Evolutionary conservation across 2,888 invertebrate species (phyloP), one percentile per base, ranked within the genome.

Genomic region (Latrodectus elegans): DNA sequence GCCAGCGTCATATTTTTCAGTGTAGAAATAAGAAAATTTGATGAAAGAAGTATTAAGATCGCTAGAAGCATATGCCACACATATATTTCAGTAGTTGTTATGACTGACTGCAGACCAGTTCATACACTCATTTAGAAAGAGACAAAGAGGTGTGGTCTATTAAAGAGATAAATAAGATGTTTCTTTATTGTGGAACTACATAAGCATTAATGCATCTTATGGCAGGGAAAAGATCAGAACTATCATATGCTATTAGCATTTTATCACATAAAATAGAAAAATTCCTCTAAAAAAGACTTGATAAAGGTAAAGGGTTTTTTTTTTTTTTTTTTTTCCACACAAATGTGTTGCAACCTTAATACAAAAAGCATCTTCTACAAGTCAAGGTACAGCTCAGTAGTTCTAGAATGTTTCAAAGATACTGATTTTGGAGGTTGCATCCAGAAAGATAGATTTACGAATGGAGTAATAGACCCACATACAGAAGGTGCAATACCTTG

Each of bases 141-240:
- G 14, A 17, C 71, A 17, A 60, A 38, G 49, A 2, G 1, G 6
- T 38, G 38, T 4, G 4, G n/a, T n/a, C 38, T 38, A 38, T 4
- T 4, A 52, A 1, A 9, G 1, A n/a, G 9, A 71, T 8, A 55
- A 14, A 11, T n/a, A 9, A 0, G 49, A 11, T 15, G 8, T 75
- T 80, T 14, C 82, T 82, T 0, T 82, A 82, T 49, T 0, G 82
- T n/a, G 74, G 76, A 71, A 38, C 76, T 60, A 65, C 82, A 3
- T 60, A 82, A n/a, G 76, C 81, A 6, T 64, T 82, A n/a, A 87
- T 87, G 75, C 76, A 87, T 71, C 26, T 73, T 0, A 79, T 79
- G 78, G 3, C 73, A 2, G 79, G 85, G 1, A 64, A 73, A 49
- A 49, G 73, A 26, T 79, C 85, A 22, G 85, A 85, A 49, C 15